Evolutionary conservation across 2,797 vertebrate genomes (phyloP).

Genomic region (Anableps anableps): DNA sequence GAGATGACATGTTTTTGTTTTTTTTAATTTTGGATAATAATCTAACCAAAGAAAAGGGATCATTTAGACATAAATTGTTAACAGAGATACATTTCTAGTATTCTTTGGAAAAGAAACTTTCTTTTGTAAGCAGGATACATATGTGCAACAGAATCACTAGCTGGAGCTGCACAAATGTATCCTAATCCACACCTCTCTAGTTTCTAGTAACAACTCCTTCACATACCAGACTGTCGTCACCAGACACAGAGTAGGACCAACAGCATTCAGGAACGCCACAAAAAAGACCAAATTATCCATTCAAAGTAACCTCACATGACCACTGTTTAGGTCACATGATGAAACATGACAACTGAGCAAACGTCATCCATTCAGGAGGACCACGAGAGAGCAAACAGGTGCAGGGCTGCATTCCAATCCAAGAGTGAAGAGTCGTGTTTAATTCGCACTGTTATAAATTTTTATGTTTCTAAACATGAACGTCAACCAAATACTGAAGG

Average conservation of each 20-base stretch:
- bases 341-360: neutral
- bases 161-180: neutral
- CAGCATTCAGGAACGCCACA: neutral
- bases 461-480: too few relatives aligned
- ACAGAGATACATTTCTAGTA: neutral
- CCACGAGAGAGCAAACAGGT: neutral
- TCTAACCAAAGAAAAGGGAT: neutral
- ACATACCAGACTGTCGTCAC: neutral
- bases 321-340: constrained; percentile 7
- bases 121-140: neutral
- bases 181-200: neutral
- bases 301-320: neutral
- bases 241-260: constrained; percentile 3
- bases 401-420: neutral
- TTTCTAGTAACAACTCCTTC: neutral
- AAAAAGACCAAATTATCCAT: neutral
- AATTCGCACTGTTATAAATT: neutral
- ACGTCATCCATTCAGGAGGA: neutral
- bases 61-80: neutral
- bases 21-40: neutral
- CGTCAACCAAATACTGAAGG: too few relatives aligned
- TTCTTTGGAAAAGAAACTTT: neutral
- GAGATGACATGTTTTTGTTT: neutral
- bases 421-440: neutral
- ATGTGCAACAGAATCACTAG: neutral